These are phyloP conservation scores for Eurosta solidaginis DNA, from an alignment of 1,140 invertebrate genomes.

Conservation along the genomic window DNA sequence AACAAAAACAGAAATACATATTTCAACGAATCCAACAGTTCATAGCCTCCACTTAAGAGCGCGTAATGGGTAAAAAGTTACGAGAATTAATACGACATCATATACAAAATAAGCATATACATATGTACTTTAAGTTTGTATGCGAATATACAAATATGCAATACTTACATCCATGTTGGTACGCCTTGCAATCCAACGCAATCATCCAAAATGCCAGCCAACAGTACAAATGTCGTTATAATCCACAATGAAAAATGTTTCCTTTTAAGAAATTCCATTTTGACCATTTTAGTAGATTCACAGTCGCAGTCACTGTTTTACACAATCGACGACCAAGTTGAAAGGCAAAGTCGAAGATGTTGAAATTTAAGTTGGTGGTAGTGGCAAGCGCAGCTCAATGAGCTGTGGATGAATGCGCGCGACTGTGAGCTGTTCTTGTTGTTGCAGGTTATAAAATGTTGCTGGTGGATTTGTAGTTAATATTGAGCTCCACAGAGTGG, in stretches of 20 bases:
- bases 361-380: neutral
- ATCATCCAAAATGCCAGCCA: slow-evolving; percentile 39
- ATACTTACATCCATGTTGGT: slow-evolving; percentile 59
- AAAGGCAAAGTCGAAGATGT: neutral
- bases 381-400: neutral
- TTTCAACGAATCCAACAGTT: neutral
- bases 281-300: slow-evolving; percentile 36
- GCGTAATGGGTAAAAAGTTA: neutral
- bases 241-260: slow-evolving; percentile 48
- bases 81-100: neutral
- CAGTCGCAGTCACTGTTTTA: neutral
- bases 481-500: neutral
- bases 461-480: neutral
- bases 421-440: neutral
- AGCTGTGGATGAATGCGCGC: neutral
- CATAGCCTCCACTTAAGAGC: neutral
- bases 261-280: slow-evolving; percentile 49
- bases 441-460: too few relatives aligned
- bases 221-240: slow-evolving; percentile 43
- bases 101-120: neutral
- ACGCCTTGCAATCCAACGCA: slow-evolving; percentile 48
- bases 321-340: neutral
- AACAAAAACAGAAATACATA: neutral
- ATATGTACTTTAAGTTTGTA: too few relatives aligned
- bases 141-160: slow-evolving; percentile 16